Evolutionary conservation across 2,797 vertebrate species (phyloP), one percentile per base, ranked within the genome.

Genomic region (Sebastolobus altivelis): DNA sequence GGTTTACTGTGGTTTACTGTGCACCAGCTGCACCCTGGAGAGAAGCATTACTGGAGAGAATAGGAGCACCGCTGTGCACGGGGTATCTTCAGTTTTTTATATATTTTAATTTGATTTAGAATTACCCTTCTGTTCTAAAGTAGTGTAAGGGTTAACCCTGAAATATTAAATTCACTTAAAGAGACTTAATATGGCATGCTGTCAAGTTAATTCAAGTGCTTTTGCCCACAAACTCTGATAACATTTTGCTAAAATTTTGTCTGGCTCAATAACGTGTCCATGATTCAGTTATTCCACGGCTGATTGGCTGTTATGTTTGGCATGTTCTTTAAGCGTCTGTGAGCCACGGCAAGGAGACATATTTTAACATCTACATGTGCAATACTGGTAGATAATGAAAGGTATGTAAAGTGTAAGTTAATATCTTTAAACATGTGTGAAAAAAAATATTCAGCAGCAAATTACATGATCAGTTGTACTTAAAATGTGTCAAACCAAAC

Each of bases 401-500:
- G 7, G 7, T 46, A n/a, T 37, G 40, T n/a, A 63, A 56, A 59
- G 43, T 33, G 37, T 56, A 37, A 14, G 29, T 65, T 63, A 9
- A 33, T 62, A 60, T 65, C 13, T 62, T 62, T 69, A 43, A 80
- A 77, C 59, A 66, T 58, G 29, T 60, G 73, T 25, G 22, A 5
- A 38, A 66, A 79, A 76, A 77, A 80, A 75, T 72, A 83, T 52
- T 91, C 60, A 77, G 72, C 76, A 84, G 60, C 72, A 85, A 87
- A 81, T 59, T 5, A 80, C 69, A 59, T 72, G 83, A 75, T 90
- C 60, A 62, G 74, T 80, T 85, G 68, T 77, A 81, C 65, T 82
- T 75, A 63, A 84, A 85, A 90, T 77, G 80, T 81, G 75, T 88
- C 81, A 75, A 61, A 65, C 75, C 72, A 84, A 87, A 86, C 33